Percentiles rank a stretch among this genome's conserved stretches.
These are phyloP conservation scores for Bostrychus sinensis DNA, from an alignment of 2,113 vertebrate genomes.

Conservation along the genomic window DNA sequence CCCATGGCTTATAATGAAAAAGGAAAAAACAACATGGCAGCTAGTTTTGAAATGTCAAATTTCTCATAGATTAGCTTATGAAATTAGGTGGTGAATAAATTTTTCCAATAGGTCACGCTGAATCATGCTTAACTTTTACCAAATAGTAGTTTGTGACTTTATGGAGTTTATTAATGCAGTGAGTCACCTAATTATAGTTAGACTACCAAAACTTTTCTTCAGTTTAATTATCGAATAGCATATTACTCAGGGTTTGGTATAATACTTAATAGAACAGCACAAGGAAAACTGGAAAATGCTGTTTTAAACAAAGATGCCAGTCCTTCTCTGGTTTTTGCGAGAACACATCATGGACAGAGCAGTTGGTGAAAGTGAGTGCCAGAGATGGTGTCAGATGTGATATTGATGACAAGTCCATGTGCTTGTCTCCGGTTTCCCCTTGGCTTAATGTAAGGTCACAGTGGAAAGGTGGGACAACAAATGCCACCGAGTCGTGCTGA, in stretches of 20 bases:
- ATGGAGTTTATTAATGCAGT: constrained; percentile 18
- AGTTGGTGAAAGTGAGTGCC: constrained; percentile 15
- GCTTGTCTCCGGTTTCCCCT: constrained; percentile 58
- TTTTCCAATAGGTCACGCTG: constrained; percentile 6
- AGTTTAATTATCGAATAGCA: constrained; percentile 13
- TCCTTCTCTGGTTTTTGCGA: constrained; percentile 13
- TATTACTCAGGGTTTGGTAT: too few relatives aligned
- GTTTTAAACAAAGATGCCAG: constrained; percentile 19
- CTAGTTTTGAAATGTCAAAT: constrained; percentile 31
- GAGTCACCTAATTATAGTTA: constrained; percentile 10
- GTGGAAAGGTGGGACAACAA: constrained; percentile 69
- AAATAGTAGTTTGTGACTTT: constrained; percentile 5
- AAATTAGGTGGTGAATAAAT: constrained; percentile 23
- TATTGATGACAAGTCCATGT: constrained; percentile 58
- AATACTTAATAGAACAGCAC: too few relatives aligned
- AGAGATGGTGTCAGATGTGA: constrained; percentile 60
- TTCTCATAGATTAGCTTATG: constrained; percentile 12
- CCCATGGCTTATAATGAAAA: constrained; percentile 16
- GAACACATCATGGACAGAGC: constrained; percentile 25
- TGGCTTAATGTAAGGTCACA: constrained; percentile 72
- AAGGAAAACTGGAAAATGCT: too few relatives aligned
- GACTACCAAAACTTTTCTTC: too few relatives aligned
- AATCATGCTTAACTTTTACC: constrained; percentile 9
- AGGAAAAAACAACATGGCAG: background rate
- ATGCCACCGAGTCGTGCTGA: constrained; percentile 60